Percentiles rank a stretch among this genome's conserved stretches.
phyloP scores from a whole-genome alignment of 1,140 invertebrate species.

The Drosophila takahashii region DNA sequence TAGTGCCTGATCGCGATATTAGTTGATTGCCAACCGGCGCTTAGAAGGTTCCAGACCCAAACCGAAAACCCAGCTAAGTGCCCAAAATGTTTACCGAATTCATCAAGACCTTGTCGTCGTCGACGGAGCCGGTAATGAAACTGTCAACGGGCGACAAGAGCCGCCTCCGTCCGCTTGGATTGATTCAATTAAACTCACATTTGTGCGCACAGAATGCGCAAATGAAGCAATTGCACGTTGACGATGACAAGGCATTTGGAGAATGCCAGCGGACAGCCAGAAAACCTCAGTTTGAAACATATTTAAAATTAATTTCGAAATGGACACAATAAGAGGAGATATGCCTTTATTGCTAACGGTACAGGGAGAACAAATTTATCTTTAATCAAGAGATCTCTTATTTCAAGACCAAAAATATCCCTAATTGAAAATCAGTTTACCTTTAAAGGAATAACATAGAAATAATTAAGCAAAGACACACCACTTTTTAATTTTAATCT shows the following conservation, averaged over 20 bases:
- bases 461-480: too few species aligned
- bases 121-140: conserved; percentile 58
- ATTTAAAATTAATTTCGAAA: conserved; percentile 60
- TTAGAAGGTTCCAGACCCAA: conserved; percentile 29
- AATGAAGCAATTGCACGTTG: conserved; percentile 53
- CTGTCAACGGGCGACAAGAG: conserved; percentile 50
- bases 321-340: conserved; percentile 25
- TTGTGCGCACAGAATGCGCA: conserved; percentile 48
- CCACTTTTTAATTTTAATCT: too few species aligned
- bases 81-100: conserved; percentile 46
- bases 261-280: conserved; percentile 31
- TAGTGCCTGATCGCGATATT: conserved; percentile 59
- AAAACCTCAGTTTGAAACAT: conserved; percentile 23
- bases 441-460: too few species aligned
- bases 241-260: conserved; percentile 50
- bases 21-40: conserved; percentile 56
- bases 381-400: too few species aligned
- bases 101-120: conserved; percentile 60
- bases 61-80: conserved; percentile 8
- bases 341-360: conserved; percentile 19
- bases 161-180: conserved; percentile 16
- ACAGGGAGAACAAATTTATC: neutral
- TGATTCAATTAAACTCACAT: conserved; percentile 56
- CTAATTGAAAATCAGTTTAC: too few species aligned
- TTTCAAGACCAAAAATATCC: too few species aligned